Conservation (phyloP, 2,797 vertebrate genomes). For the Okamejei kenojei region DNA sequence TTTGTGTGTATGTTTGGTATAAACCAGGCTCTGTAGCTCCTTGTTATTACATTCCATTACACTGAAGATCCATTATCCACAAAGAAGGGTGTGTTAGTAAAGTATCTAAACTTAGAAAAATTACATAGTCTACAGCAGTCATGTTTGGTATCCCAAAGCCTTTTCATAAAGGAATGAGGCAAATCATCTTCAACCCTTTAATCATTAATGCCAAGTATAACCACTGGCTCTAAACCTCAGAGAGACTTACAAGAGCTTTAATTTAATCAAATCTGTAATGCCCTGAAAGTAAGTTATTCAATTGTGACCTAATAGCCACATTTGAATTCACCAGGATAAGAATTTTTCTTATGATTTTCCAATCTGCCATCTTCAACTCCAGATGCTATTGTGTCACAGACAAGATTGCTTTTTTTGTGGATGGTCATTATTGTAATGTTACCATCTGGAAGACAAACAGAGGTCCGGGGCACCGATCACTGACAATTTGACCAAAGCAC, state of each 20-base stretch:
- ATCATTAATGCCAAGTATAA: not conserved
- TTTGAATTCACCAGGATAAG: not conserved
- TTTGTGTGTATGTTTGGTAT: no score
- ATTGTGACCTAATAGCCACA: not conserved
- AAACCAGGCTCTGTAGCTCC: no score
- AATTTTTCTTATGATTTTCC: not conserved
- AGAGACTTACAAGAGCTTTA: not conserved
- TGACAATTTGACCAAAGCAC: not conserved
- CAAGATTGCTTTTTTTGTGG: not conserved
- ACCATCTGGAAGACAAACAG: not conserved
- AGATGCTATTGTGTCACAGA: no score
- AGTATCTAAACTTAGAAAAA: not conserved
- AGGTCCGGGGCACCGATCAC: not conserved
- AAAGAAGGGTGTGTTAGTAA: not conserved
- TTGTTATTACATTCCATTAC: not conserved
- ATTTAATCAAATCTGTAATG: not conserved
- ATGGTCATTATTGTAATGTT: not conserved
- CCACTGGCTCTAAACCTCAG: not conserved
- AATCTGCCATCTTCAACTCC: not conserved
- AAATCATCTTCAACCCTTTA: not conserved
- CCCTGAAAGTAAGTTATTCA: not conserved
- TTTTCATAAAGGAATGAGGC: not conserved
- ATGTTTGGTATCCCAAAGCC: not conserved
- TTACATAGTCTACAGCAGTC: not conserved
- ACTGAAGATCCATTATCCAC: not conserved